Evolutionary conservation across 1,140 invertebrate species (phyloP), one percentile per base, ranked within the genome.

Genomic region (Drosophila dunni): DNA sequence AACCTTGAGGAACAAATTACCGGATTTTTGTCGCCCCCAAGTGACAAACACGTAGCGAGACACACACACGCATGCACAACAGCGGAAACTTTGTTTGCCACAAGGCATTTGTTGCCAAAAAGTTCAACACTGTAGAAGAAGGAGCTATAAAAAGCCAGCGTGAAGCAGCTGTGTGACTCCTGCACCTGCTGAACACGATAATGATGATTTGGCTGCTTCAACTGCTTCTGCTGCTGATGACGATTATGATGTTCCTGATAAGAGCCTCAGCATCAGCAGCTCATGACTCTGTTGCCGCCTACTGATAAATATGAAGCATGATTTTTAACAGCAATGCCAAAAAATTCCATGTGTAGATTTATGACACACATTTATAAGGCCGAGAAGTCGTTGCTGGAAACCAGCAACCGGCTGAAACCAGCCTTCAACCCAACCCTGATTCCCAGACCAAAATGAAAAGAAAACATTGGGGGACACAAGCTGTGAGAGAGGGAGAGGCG

Each of bases 1-100:
- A 89, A 89, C 84, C 84, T 89, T 89, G 67, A 84, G 61, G 70
- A 71, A 80, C 85, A 89, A 88, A 89, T 89, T 89, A 89, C 84
- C 75, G 75, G 78, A 89, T 89, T 89, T 88, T 89, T 84, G 84
- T 89, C 81, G 70, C 81, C 85, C 63, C 71, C 71, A 74, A 77
- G 69, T 58, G 64, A 63, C 74, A 67, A 8, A 38, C 50, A 50
- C 54, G 9, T 48, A 63, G 36, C 33, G 11, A 46, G 20, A 51
- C 42, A 58, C n/a, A 34, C 64, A 44, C 53, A 8, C 33, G 17
- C 29, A 57, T 20, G 44, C 29, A 56, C 36, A 40, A 44, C 10
- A 40, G 40, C 13, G 46, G 20, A 71, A 76, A 75, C 60, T 71
- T 71, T 64, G 67, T 58, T 72, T 73, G 57, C 72, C 72, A 62